These are phyloP conservation scores for Melieria crassipennis DNA, from an alignment of 2,888 invertebrate genomes.

Conservation along the genomic window DNA sequence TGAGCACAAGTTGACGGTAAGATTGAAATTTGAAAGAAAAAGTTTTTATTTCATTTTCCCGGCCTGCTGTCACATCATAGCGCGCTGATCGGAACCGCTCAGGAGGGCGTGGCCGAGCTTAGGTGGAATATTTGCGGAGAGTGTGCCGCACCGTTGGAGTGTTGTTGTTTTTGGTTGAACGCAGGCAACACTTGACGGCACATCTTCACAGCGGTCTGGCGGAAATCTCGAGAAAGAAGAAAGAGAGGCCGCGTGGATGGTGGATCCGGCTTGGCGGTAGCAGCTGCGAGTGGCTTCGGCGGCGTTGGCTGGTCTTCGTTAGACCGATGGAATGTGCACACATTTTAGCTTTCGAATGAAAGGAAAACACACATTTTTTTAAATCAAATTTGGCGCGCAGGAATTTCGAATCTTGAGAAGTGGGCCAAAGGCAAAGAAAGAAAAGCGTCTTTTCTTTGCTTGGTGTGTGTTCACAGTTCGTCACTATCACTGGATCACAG, in stretches of 20 bases:
- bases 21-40: slow-evolving; percentile 28
- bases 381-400: too few relatives aligned
- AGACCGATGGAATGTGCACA: too few relatives aligned
- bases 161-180: background rate
- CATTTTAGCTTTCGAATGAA: too few relatives aligned
- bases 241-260: background rate
- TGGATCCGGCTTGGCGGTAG: background rate
- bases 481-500: too few relatives aligned
- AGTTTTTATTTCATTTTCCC: slow-evolving; percentile 5
- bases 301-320: too few relatives aligned
- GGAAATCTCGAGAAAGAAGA: background rate
- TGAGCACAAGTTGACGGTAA: slow-evolving; percentile 1
- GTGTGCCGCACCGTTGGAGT: background rate
- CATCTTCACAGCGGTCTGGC: slow-evolving; percentile 9
- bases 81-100: slow-evolving; percentile 7
- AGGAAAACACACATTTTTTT: too few relatives aligned
- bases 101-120: slow-evolving; percentile 23
- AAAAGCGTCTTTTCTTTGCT: too few relatives aligned
- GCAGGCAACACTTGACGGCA: slow-evolving; percentile 2
- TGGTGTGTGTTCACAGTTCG: too few relatives aligned
- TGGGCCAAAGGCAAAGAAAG: too few relatives aligned
- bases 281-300: too few relatives aligned
- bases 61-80: slow-evolving; percentile 25
- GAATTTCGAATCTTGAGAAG: too few relatives aligned
- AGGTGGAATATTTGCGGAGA: background rate